phyloP scores from a whole-genome alignment of 2,113 vertebrate genomes.

The Python bivittatus region DNA sequence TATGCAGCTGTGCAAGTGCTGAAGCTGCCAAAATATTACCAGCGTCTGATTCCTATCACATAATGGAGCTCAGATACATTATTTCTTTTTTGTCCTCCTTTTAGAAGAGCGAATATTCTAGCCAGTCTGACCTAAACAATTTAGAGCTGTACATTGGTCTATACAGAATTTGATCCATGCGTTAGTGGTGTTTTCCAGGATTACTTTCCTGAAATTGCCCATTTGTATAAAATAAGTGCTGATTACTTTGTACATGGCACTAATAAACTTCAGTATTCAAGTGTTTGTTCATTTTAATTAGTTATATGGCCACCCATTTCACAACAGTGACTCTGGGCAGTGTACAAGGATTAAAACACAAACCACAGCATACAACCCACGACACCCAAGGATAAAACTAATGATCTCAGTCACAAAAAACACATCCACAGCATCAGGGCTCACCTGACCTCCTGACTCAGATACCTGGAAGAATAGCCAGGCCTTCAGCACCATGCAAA shows the following conservation, averaged over 20 bases:
- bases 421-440: not conserved
- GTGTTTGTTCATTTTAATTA: not conserved
- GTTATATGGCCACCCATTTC: not conserved
- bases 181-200: not conserved
- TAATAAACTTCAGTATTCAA: not conserved
- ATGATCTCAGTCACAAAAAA: not conserved
- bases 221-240: not conserved
- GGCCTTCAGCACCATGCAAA: too few species aligned
- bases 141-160: not conserved
- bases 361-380: not conserved
- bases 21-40: slow-evolving; percentile 29
- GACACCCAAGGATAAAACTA: not conserved
- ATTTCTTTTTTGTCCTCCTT: not conserved
- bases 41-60: not conserved
- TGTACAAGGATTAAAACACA: not conserved
- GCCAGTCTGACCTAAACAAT: not conserved
- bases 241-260: not conserved
- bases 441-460: not conserved
- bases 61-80: slow-evolving; percentile 3
- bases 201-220: not conserved
- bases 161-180: not conserved
- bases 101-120: slow-evolving; percentile 7
- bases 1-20: slow-evolving; percentile 36
- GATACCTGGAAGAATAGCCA: not conserved
- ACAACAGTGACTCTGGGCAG: not conserved